These are phyloP conservation scores for Poecilus cupreus DNA, from an alignment of 2,888 invertebrate species.

Conservation along the genomic window DNA sequence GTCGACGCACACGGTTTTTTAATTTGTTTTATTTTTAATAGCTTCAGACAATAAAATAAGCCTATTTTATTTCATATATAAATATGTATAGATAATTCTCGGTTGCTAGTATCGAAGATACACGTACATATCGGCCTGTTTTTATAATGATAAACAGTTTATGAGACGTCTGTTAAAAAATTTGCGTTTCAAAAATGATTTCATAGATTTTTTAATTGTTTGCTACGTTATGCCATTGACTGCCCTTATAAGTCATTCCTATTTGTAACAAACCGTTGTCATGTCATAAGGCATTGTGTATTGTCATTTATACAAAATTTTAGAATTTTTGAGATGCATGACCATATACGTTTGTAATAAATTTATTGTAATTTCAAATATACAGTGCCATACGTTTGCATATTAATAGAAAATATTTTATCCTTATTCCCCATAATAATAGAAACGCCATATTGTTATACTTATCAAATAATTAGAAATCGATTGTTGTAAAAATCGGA, in stretches of 20 bases:
- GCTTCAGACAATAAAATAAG: constrained; percentile 47
- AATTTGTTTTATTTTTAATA: constrained; percentile 39
- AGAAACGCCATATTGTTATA: background rate
- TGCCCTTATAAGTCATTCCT: constrained; percentile 49
- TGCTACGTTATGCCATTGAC: constrained; percentile 14
- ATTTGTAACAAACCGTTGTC: constrained; percentile 29
- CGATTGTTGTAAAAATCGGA: background rate
- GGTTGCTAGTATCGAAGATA: constrained; percentile 22
- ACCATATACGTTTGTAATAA: constrained; percentile 45
- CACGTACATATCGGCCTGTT: constrained; percentile 46
- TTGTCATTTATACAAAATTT: constrained; percentile 46
- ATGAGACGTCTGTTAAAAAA: background rate
- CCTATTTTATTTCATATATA: constrained; percentile 24
- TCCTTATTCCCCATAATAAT: background rate
- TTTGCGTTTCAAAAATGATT: constrained; percentile 15
- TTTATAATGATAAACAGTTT: constrained; percentile 18
- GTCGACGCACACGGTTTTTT: constrained; percentile 28
- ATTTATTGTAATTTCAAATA: constrained; percentile 52
- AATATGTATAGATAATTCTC: constrained; percentile 3
- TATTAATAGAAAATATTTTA: constrained; percentile 33
- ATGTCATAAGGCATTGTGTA: constrained; percentile 32
- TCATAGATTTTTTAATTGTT: constrained; percentile 17
- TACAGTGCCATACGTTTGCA: constrained; percentile 54
- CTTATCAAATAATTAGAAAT: constrained; percentile 8
- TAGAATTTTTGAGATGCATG: constrained; percentile 50